Evolutionary conservation across 2,797 vertebrate genomes (phyloP).

Genomic region (Coregonus ussuriensis): DNA sequence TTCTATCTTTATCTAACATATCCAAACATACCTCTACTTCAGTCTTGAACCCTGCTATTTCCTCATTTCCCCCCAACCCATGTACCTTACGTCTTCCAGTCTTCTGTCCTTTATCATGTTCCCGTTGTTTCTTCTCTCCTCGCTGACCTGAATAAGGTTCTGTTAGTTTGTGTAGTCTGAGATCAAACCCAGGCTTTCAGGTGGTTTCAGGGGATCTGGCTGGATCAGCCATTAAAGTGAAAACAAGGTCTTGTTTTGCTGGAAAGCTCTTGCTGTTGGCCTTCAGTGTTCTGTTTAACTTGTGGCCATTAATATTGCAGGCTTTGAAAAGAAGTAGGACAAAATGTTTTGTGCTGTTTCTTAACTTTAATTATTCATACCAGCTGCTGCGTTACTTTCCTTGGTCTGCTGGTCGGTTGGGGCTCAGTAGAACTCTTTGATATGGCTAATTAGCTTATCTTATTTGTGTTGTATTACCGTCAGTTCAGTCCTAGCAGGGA

Average conservation of each 20-base stretch:
- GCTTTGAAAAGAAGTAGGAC: constrained; percentile 59
- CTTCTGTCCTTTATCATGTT: background rate
- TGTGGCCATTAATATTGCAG: constrained; percentile 64
- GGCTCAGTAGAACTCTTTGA: constrained; percentile 38
- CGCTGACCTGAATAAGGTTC: constrained; percentile 10
- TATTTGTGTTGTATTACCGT: constrained; percentile 27
- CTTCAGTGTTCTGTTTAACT: constrained; percentile 47
- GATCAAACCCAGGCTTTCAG: background rate
- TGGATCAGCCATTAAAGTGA: background rate
- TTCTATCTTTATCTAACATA: constrained; percentile 17
- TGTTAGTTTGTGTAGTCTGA: background rate
- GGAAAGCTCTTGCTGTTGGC: constrained; percentile 7
- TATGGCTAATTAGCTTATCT: constrained; percentile 58
- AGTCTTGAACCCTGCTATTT: constrained; percentile 18
- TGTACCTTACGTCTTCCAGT: constrained; percentile 14
- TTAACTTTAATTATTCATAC: constrained; percentile 67
- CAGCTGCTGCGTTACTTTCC: constrained; percentile 46
- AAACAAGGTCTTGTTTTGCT: background rate
- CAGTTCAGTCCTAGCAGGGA: constrained; percentile 14
- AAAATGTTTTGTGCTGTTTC: constrained; percentile 67
- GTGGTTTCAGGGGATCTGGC: background rate
- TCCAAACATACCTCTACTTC: constrained; percentile 11
- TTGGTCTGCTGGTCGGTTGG: constrained; percentile 28
- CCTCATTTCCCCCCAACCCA: constrained; percentile 20
- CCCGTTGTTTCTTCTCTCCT: background rate